A percentile compares a stretch with the other conserved stretches of the same genome.
Evolutionary conservation across 2,888 invertebrate species (phyloP).

Genomic region (Zelleria hepariella): DNA sequence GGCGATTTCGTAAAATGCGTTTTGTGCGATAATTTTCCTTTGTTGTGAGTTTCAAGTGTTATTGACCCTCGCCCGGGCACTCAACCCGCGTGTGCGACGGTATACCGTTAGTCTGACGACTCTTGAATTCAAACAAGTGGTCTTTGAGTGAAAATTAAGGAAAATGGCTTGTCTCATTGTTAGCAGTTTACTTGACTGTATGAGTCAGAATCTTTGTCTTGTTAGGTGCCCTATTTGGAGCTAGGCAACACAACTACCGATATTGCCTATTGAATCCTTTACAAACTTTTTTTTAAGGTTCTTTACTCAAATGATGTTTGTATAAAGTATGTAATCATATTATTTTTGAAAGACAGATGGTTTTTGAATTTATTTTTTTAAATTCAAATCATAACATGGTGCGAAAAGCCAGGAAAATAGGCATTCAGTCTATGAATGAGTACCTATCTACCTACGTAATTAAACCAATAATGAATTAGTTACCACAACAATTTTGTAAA

Average conservation of each 20-base stretch:
- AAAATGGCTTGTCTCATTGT: neutral
- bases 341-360: no score
- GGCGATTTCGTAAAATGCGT: neutral
- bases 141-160: neutral
- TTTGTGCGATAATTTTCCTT: slow-evolving; percentile 20
- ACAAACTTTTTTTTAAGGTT: no score
- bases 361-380: no score
- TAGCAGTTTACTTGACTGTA: neutral
- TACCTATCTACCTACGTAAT: no score
- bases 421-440: no score
- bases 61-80: slow-evolving; percentile 38
- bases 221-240: neutral
- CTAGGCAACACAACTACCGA: neutral
- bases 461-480: no score
- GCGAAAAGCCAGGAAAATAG: no score
- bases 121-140: slow-evolving; percentile 22
- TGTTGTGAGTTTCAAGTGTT: slow-evolving; percentile 29
- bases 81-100: slow-evolving; percentile 28
- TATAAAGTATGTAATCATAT: no score
- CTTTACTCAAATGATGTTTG: no score
- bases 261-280: neutral
- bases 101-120: slow-evolving; percentile 35
- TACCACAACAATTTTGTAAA: no score
- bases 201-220: neutral
- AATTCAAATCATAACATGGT: no score